Percentiles rank a stretch among this genome's conserved stretches.
Evolutionary conservation across 2,888 invertebrate species (phyloP).

Genomic region (Taphrorychus bicolor): DNA sequence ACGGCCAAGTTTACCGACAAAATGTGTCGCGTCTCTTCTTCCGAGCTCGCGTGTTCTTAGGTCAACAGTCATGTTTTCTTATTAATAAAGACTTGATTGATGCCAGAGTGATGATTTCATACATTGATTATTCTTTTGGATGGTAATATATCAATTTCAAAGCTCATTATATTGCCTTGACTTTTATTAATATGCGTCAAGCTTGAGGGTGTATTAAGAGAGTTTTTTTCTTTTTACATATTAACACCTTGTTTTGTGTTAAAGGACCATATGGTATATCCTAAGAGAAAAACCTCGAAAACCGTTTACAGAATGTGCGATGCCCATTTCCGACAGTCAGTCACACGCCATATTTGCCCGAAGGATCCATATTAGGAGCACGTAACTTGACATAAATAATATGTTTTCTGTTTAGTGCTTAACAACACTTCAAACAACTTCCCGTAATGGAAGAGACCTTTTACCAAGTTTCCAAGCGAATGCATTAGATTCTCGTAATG

Average conservation of each 20-base stretch:
- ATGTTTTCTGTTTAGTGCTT: background rate
- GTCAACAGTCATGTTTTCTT: background rate
- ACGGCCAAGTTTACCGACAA: constrained; percentile 19
- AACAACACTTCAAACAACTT: background rate
- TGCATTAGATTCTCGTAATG: background rate
- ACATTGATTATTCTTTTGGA: background rate
- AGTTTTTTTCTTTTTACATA: no score
- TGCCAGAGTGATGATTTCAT: background rate
- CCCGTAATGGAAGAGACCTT: background rate
- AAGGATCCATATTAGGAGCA: background rate
- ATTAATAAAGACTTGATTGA: background rate
- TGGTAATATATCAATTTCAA: constrained; percentile 1
- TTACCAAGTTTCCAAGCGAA: background rate
- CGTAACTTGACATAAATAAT: background rate
- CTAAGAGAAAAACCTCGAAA: background rate
- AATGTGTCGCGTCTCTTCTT: constrained; percentile 7
- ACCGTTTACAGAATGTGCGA: background rate
- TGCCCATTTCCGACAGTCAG: background rate
- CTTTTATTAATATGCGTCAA: background rate
- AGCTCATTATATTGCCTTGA: background rate
- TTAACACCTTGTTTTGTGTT: no score
- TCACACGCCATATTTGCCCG: background rate
- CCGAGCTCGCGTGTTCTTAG: background rate
- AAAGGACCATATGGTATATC: background rate
- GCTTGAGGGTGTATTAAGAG: no score